A percentile compares a stretch with the other conserved stretches of the same genome.
These are phyloP conservation scores for Nomada hirtipes DNA, from an alignment of 2,888 invertebrate genomes.

Conservation along the genomic window DNA sequence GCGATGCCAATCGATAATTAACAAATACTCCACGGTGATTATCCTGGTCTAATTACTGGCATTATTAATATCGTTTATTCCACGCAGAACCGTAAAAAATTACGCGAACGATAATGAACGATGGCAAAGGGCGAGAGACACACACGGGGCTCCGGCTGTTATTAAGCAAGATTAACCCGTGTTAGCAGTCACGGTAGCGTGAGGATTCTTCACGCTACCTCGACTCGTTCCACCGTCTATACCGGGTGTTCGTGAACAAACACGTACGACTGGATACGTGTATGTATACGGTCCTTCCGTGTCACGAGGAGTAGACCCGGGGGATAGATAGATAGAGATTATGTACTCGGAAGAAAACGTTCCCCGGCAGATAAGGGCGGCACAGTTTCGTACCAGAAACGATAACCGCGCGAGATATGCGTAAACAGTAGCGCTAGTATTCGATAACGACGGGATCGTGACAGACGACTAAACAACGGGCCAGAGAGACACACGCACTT, in stretches of 20 bases:
- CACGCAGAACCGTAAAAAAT: constrained; percentile 66
- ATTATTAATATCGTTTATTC: constrained; percentile 70
- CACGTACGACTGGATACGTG: not conserved
- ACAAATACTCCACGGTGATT: constrained; percentile 55
- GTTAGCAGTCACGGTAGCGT: constrained; percentile 72
- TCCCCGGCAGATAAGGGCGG: constrained; percentile 32
- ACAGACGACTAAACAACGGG: constrained; percentile 43
- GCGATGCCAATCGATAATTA: constrained; percentile 60
- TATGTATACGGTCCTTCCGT: not conserved
- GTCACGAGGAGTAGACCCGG: too few species aligned
- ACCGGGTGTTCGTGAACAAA: constrained; percentile 61
- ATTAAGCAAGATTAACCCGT: constrained; percentile 72
- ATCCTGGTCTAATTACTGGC: constrained; percentile 67
- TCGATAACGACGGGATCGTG: constrained; percentile 54
- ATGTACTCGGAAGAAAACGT: constrained; percentile 20
- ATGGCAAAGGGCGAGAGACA: constrained; percentile 67
- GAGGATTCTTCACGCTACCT: constrained; percentile 66
- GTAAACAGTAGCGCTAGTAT: constrained; percentile 67
- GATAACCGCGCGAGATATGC: constrained; percentile 69
- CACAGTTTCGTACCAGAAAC: constrained; percentile 27
- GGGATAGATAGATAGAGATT: not conserved
- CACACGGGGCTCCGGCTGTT: constrained; percentile 61
- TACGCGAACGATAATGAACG: constrained; percentile 67
- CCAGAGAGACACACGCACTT: too few species aligned
- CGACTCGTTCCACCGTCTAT: constrained; percentile 44